Conservation (phyloP, 1,140 invertebrate species). For the Brachionus manjavacas region DNA sequence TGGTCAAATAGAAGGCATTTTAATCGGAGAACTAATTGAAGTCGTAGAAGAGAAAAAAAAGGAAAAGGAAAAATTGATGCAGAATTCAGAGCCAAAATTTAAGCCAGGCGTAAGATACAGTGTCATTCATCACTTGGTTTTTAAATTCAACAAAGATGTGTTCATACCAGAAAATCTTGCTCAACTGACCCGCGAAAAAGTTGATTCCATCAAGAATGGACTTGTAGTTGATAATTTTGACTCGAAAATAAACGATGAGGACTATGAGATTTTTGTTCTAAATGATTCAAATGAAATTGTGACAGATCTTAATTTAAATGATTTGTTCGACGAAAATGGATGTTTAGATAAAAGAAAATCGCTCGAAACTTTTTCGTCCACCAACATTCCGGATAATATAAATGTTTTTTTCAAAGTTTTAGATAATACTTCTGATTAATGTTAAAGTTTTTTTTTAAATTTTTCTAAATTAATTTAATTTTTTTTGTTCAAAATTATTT, state of each 20-base stretch:
- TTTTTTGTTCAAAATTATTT: neutral
- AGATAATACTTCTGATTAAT: neutral
- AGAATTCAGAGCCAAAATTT: neutral
- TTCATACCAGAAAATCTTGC: neutral
- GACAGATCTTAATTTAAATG: neutral
- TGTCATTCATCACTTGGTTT: conserved; percentile 22
- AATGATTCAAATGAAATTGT: conserved; percentile 26
- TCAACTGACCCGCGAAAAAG: neutral
- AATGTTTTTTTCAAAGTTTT: conserved; percentile 29
- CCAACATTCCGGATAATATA: neutral
- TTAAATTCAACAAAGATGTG: conserved; percentile 18
- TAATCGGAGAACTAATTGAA: conserved; percentile 1
- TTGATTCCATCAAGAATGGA: neutral
- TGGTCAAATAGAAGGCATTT: conserved; percentile 8
- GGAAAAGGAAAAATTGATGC: neutral
- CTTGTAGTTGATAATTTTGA: neutral
- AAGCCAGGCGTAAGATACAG: neutral
- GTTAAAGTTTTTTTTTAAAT: neutral
- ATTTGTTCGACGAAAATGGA: conserved; percentile 17
- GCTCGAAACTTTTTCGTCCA: neutral
- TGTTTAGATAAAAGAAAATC: conserved; percentile 16
- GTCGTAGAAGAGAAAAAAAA: conserved; percentile 17
- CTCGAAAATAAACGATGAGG: neutral
- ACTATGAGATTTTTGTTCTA: conserved; percentile 27
- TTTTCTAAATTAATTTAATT: no score